phyloP scores from a whole-genome alignment of 2,797 vertebrate genomes.

The Tokudaia tokunoshimensis region DNA sequence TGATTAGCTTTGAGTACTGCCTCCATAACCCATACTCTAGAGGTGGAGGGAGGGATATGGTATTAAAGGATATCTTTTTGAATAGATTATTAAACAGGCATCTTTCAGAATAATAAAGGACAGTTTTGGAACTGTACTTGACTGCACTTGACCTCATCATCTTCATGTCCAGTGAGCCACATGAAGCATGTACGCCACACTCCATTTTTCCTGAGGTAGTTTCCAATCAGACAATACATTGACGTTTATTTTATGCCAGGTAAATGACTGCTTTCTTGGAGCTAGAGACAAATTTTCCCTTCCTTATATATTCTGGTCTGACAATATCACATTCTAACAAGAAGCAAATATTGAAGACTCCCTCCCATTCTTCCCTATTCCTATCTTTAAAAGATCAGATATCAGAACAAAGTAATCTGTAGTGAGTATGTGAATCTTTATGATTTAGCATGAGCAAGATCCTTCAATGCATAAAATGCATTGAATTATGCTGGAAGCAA shows the following conservation, averaged over 20 bases:
- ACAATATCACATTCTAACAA: slow-evolving; percentile 18
- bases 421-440: slow-evolving; percentile 59
- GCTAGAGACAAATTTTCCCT: slow-evolving; percentile 36
- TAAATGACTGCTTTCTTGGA: slow-evolving; percentile 64
- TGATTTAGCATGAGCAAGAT: slow-evolving; percentile 10
- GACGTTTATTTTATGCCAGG: slow-evolving; percentile 62
- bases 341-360: slow-evolving; percentile 24
- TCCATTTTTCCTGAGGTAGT: slow-evolving; percentile 6
- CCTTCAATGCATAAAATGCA: slow-evolving; percentile 54
- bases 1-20: neutral
- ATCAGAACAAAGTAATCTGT: slow-evolving; percentile 57
- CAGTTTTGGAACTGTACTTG: slow-evolving; percentile 36
- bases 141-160: slow-evolving; percentile 36
- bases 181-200: neutral
- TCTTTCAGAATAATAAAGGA: slow-evolving; percentile 57
- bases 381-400: slow-evolving; percentile 62
- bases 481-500: slow-evolving; percentile 64
- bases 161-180: slow-evolving; percentile 21
- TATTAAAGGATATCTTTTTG: slow-evolving; percentile 42
- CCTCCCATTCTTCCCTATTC: neutral
- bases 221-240: slow-evolving; percentile 4
- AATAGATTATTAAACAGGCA: slow-evolving; percentile 43
- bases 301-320: slow-evolving; percentile 26
- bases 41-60: slow-evolving; percentile 25
- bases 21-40: neutral